phyloP scores from a whole-genome alignment of 2,888 invertebrate species.

The Drosophila nigricruria region DNA sequence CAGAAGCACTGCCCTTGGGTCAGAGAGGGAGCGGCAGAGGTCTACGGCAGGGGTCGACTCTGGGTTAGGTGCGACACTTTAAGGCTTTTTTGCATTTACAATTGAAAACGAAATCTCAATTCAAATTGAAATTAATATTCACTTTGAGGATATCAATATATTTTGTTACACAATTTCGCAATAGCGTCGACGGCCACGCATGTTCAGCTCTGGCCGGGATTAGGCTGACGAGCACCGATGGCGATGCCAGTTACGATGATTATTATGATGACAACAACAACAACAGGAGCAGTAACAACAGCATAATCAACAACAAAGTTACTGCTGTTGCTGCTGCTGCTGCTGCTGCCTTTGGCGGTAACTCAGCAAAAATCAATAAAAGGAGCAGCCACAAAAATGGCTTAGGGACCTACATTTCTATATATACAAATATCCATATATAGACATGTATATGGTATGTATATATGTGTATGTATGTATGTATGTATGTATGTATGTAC shows the following conservation, averaged over 20 bases:
- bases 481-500: neutral
- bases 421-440: conserved; percentile 18
- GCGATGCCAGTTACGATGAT: conserved; percentile 20
- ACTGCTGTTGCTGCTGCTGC: conserved; percentile 7
- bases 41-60: neutral
- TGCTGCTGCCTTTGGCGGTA: conserved; percentile 37
- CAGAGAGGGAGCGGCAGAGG: conserved; percentile 2
- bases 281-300: conserved; percentile 6
- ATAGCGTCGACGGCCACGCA: conserved; percentile 26
- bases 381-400: conserved; percentile 53
- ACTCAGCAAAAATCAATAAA: conserved; percentile 52
- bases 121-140: conserved; percentile 73
- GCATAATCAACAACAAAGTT: conserved; percentile 21
- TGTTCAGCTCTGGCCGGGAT: conserved; percentile 40
- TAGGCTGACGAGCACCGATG: conserved; percentile 33
- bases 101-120: conserved; percentile 56
- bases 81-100: conserved; percentile 40
- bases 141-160: conserved; percentile 59
- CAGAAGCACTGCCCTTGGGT: conserved; percentile 10
- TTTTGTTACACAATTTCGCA: conserved; percentile 30
- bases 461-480: neutral
- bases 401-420: conserved; percentile 35
- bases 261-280: conserved; percentile 24
- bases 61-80: conserved; percentile 24
- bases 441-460: conserved; percentile 1